A percentile compares a stretch with the other conserved stretches of the same genome.
Conservation (phyloP, 2,888 invertebrate genomes). For the Argyra leucocephala region DNA sequence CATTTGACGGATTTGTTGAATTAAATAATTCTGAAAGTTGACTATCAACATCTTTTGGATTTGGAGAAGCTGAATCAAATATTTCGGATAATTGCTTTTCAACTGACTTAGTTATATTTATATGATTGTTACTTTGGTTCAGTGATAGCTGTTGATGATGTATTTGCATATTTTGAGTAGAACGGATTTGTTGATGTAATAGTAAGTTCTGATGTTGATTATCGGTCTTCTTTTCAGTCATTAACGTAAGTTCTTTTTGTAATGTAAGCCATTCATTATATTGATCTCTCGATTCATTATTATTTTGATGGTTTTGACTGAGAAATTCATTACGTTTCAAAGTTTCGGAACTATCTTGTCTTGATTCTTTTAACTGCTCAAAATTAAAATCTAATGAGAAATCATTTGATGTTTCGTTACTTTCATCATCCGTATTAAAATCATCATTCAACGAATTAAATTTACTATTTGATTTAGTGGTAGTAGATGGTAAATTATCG, state of each 20-base stretch:
- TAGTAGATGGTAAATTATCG: neutral
- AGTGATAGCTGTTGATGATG: constrained; percentile 17
- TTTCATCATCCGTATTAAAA: neutral
- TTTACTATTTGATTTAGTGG: constrained; percentile 9
- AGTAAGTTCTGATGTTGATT: constrained; percentile 15
- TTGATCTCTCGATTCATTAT: constrained; percentile 35
- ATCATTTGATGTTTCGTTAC: constrained; percentile 11
- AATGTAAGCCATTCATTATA: constrained; percentile 61
- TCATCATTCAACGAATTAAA: neutral
- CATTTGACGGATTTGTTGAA: neutral
- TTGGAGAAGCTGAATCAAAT: constrained; percentile 37
- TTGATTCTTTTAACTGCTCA: constrained; percentile 8
- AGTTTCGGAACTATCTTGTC: constrained; percentile 21
- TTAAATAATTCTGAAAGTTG: constrained; percentile 18
- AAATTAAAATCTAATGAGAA: constrained; percentile 7
- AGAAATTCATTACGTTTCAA: constrained; percentile 16
- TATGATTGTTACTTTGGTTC: constrained; percentile 13
- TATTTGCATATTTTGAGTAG: constrained; percentile 26
- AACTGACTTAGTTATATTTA: constrained; percentile 19
- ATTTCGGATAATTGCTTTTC: constrained; percentile 35
- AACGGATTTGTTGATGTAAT: constrained; percentile 10
- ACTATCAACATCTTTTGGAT: constrained; percentile 14
- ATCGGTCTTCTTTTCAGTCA: constrained; percentile 29
- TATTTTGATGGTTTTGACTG: constrained; percentile 22
- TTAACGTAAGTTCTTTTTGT: constrained; percentile 53